Evolutionary conservation across 2,888 invertebrate genomes (phyloP), one percentile per base, ranked within the genome.

Genomic region (Nematopogon swammerdamellus): DNA sequence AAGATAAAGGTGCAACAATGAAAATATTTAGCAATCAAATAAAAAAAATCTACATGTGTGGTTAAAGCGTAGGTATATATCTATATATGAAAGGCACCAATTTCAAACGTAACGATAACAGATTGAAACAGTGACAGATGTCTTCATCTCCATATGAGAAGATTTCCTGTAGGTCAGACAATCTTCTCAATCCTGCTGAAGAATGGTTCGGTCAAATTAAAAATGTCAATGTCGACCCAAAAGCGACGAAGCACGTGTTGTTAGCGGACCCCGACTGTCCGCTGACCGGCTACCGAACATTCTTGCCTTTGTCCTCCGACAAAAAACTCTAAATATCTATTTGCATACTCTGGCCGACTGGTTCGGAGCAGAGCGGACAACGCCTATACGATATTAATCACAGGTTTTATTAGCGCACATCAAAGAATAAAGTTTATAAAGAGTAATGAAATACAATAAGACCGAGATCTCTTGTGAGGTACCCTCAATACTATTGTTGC

Each of bases 401-500:
- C 77, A 76, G 74, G 77, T 77, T 79, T 79, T 79, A 79, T 79
- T 77, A 77, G 75, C 74, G 76, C 77, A 77, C 74, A 77, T 79
- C 77, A 79, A 77, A 79, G 79, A 72, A 70, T 72, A 68, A 64
- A 67, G 36, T 36, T 36, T 36, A 36, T 36, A 36, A 36, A 36
- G 36, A 36, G 36, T 36, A 36, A 36, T 36, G 36, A 36, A 36
- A 36, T 36, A 36, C 36, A 70, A 79, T 77, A 79, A 79, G 73
- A 64, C 72, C 73, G 72, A 77, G 76, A 79, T 79, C 77, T 79
- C 76, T 76, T 77, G 76, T 77, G 75, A 75, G 77, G 77, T 75
- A 72, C 79, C 77, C 75, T 77, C 76, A 77, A 76, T 73, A 74
- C 73, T 68, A 76, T 79, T 79, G 79, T 79, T 72, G 72, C 77